Conservation (phyloP, 2,797 vertebrate genomes). For the Prunella strophiata region DNA sequence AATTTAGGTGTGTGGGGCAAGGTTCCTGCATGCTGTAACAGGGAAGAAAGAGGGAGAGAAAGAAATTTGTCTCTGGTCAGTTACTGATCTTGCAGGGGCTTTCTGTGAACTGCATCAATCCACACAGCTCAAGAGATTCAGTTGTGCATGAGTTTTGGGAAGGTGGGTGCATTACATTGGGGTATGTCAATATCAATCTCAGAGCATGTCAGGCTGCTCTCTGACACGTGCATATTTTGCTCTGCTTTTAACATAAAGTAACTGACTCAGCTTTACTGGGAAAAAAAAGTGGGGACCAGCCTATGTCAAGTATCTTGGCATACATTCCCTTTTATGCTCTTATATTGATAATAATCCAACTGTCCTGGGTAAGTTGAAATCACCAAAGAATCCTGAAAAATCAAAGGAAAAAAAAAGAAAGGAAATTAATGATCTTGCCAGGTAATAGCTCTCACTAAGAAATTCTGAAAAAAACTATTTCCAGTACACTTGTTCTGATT, state of each 20-base stretch:
- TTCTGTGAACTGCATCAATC: neutral
- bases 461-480: neutral
- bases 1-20: neutral
- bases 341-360: neutral
- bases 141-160: neutral
- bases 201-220: neutral
- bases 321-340: neutral
- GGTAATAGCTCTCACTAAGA: neutral
- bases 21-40: neutral
- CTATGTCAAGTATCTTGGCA: neutral
- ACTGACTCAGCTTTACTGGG: neutral
- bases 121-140: neutral
- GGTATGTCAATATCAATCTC: neutral
- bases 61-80: neutral
- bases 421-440: neutral
- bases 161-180: rapidly evolving
- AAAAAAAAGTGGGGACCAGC: neutral
- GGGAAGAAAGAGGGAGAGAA: neutral
- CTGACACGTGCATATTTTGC: neutral
- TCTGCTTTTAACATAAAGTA: neutral
- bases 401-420: neutral
- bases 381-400: neutral
- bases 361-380: neutral
- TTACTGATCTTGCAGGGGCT: neutral
- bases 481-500: neutral